Conservation (phyloP, 2,888 invertebrate genomes). For the Hipparchia semele region DNA sequence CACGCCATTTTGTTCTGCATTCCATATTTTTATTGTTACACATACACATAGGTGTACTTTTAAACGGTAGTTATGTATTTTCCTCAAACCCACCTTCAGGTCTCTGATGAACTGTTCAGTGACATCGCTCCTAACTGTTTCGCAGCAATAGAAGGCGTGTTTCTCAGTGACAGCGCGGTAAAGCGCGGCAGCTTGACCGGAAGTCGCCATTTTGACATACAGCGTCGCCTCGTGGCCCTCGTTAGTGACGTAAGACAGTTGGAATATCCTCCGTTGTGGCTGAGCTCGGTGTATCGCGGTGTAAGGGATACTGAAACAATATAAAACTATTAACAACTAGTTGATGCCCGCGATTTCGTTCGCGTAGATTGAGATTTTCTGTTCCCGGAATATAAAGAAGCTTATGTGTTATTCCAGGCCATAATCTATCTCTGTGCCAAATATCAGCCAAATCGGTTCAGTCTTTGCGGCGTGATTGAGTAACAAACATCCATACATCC, state of each 20-base stretch:
- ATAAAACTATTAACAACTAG: background rate
- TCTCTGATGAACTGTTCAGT: constrained; percentile 95
- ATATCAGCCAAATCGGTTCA: too few species aligned
- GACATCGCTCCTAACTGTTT: constrained; percentile 93
- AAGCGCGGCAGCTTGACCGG: constrained; percentile 90
- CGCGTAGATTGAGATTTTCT: too few species aligned
- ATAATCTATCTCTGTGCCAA: too few species aligned
- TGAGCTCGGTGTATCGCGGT: constrained; percentile 91
- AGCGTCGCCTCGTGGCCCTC: constrained; percentile 87
- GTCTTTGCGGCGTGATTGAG: too few species aligned
- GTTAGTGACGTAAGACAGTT: constrained; percentile 87
- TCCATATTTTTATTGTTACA: background rate
- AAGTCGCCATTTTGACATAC: constrained; percentile 91
- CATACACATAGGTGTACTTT: too few species aligned
- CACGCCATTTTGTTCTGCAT: constrained; percentile 4
- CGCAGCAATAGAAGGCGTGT: constrained; percentile 96
- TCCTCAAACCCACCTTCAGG: constrained; percentile 84
- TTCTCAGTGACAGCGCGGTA: constrained; percentile 95
- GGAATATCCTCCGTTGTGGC: constrained; percentile 88
- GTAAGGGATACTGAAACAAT: constrained; percentile 87
- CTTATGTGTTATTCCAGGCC: too few species aligned
- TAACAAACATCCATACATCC: too few species aligned
- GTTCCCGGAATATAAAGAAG: too few species aligned
- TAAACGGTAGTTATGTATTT: background rate
- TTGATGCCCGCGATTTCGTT: background rate